Evolutionary conservation across 2,888 invertebrate genomes (phyloP).

Genomic region (Tiliacea citrago): DNA sequence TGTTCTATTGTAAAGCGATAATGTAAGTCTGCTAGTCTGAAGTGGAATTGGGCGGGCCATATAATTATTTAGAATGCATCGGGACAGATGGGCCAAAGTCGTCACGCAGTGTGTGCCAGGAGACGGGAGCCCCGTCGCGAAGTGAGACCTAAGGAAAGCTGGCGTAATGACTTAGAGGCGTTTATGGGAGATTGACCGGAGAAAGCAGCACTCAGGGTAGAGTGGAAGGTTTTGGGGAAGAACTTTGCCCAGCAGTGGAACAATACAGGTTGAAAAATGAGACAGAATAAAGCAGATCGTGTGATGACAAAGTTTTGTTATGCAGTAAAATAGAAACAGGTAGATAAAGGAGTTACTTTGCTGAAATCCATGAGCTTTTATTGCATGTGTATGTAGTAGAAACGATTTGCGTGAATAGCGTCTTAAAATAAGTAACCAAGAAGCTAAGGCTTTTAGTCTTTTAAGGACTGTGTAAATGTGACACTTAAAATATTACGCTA

Average conservation of each 20-base stretch:
- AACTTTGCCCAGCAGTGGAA: neutral
- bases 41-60: neutral
- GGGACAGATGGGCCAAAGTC: neutral
- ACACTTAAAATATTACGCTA: conserved; percentile 20
- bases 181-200: neutral
- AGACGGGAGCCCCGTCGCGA: rapidly evolving
- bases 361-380: neutral
- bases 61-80: no score
- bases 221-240: neutral
- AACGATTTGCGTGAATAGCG: conserved; percentile 3
- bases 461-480: conserved; percentile 38
- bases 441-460: neutral
- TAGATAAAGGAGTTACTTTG: neutral
- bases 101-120: neutral
- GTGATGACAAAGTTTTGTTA: neutral
- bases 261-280: neutral
- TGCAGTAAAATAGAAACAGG: neutral
- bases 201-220: neutral
- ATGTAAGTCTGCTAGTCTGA: neutral
- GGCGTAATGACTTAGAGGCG: neutral
- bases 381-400: neutral
- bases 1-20: neutral
- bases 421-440: conserved; percentile 13
- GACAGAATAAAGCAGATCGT: neutral
- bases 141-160: neutral